A percentile compares a stretch with the other conserved stretches of the same genome.
These are phyloP conservation scores for Penaeus monodon DNA, from an alignment of 2,888 invertebrate genomes.

Conservation along the genomic window DNA sequence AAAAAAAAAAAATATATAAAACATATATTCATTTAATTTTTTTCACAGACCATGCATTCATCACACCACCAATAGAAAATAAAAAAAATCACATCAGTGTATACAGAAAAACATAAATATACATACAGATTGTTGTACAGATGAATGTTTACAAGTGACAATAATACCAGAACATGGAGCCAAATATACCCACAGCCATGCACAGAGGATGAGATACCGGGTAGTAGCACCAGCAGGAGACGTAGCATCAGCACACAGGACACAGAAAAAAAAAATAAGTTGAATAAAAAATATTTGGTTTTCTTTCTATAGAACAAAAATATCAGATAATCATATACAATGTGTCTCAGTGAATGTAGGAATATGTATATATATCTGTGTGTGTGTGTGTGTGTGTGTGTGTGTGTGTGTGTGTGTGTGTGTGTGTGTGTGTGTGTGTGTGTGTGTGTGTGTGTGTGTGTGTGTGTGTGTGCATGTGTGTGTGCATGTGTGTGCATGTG, in stretches of 20 bases:
- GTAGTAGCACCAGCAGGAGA: not conserved
- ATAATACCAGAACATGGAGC: not conserved
- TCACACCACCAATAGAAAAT: not conserved
- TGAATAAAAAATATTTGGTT: too few species aligned
- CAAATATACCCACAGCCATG: conserved; percentile 14
- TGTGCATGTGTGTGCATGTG: too few species aligned
- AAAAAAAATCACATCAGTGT: not conserved
- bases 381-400: too few species aligned
- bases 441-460: conserved; percentile 10
- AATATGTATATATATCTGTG: too few species aligned
- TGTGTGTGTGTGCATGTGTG: not conserved
- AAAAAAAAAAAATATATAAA: too few species aligned
- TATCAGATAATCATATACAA: too few species aligned
- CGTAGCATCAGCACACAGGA: conserved; percentile 1
- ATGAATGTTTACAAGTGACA: not conserved
- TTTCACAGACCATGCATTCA: too few species aligned
- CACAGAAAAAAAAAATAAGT: not conserved
- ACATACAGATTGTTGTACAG: not conserved
- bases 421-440: not conserved
- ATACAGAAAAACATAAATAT: not conserved
- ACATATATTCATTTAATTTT: too few species aligned
- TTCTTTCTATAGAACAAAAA: too few species aligned
- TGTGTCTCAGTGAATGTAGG: too few species aligned
- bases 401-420: not conserved
- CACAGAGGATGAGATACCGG: conserved; percentile 6